Evolutionary conservation across 2,797 vertebrate genomes (phyloP), one percentile per base, ranked within the genome.

Genomic region (Melanogrammus aeglefinus): DNA sequence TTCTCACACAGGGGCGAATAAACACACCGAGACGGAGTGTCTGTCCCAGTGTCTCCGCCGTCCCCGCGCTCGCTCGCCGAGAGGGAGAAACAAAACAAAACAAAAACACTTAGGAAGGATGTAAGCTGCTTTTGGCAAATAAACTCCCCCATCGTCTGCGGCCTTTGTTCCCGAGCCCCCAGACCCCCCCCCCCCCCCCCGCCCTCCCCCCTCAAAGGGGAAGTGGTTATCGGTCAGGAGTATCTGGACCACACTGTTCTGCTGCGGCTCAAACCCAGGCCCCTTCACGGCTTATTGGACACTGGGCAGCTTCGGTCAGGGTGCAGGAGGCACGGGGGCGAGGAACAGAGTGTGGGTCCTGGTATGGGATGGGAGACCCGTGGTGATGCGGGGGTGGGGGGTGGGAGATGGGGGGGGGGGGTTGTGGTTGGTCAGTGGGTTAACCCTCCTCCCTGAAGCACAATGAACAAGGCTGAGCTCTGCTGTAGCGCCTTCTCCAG

Each of bases 401-500:
- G 93, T 94, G 92, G 89, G n/a, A n/a, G n/a, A n/a, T n/a, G n/a
- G n/a, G n/a, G n/a, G n/a, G n/a, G n/a, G 94, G 94, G 90, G 93
- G 29, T 3, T 96, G 95, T 93, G 92, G 94, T 91, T 95, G 95
- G 95, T 96, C 95, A 96, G 87, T 77, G 87, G 91, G 93, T 91
- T 92, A 89, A 92, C 86, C 93, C 88, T 89, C 81, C 85, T 93
- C 89, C 80, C 86, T 93, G 92, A 92, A 93, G 92, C 91, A 94
- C 94, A 94, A 94, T 94, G 90, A 93, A 94, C 92, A 94, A 86
- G 79, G 91, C 88, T 93, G 82, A 90, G 82, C 89, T 93, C 91
- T 95, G 93, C 95, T 94, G 82, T 92, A 95, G 89, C 92, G 94
- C 94, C 96, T 96, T 95, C 95, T 94, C 86, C 89, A 57, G 76